A percentile compares a stretch with the other conserved stretches of the same genome.
phyloP scores from a whole-genome alignment of 2,888 invertebrate genomes.

The Xylocampa areola region DNA sequence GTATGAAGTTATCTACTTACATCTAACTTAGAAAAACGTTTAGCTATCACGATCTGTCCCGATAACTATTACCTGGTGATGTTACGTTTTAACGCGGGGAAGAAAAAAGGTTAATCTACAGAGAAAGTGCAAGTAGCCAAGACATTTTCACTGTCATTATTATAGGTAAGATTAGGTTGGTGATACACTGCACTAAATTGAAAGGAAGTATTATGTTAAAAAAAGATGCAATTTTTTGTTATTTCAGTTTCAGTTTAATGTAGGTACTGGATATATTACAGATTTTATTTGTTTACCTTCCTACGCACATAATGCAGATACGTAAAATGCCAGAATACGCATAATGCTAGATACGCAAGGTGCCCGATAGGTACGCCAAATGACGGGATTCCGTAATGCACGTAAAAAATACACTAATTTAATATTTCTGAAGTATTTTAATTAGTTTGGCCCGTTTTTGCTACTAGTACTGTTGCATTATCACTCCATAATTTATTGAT shows the following conservation, averaged over 20 bases:
- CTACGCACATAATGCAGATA: no score
- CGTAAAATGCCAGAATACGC: no score
- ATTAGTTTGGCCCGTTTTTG: no score
- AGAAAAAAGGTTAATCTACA: constrained; percentile 65
- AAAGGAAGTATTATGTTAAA: neutral
- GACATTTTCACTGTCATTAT: constrained; percentile 67
- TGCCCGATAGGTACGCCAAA: no score
- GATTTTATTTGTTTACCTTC: no score
- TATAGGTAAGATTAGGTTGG: constrained; percentile 54
- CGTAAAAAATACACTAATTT: no score
- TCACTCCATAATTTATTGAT: neutral
- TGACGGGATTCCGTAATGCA: no score
- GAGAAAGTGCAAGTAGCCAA: constrained; percentile 71
- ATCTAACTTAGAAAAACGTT: constrained; percentile 23
- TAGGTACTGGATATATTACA: no score
- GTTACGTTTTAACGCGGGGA: constrained; percentile 22
- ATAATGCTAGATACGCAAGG: no score
- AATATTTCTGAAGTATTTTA: no score
- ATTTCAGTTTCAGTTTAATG: no score
- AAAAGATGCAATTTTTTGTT: neutral
- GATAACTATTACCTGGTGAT: constrained; percentile 35
- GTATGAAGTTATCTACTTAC: constrained; percentile 17
- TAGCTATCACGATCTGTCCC: constrained; percentile 29
- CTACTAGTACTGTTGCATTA: no score
- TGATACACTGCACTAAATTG: constrained; percentile 34